Percentiles rank a stretch among this genome's conserved stretches.
Evolutionary conservation across 2,113 vertebrate genomes (phyloP).

Genomic region (Pholis gunnellus): DNA sequence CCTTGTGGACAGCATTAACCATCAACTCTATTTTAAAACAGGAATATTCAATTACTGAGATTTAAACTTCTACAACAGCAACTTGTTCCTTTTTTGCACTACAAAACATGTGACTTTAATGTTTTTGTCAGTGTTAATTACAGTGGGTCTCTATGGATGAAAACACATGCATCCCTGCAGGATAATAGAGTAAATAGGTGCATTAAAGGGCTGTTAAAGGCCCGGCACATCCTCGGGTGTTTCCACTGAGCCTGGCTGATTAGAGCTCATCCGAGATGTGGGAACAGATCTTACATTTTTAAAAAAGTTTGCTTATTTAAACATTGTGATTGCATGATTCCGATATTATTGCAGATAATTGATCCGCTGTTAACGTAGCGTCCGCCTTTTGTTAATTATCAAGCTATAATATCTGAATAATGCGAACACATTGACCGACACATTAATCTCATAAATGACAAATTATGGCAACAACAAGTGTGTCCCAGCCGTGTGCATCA

Average conservation of each 20-base stretch:
- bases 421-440: too few relatives aligned
- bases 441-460: too few relatives aligned
- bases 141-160: background rate
- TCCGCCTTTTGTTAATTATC: too few relatives aligned
- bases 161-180: background rate
- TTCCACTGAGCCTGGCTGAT: background rate
- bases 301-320: too few relatives aligned
- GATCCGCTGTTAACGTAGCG: too few relatives aligned
- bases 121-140: background rate
- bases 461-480: too few relatives aligned
- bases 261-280: background rate
- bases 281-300: too few relatives aligned
- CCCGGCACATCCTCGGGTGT: background rate
- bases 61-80: background rate
- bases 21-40: background rate
- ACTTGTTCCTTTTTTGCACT: background rate
- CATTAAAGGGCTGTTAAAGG: too few relatives aligned
- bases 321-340: too few relatives aligned
- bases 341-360: too few relatives aligned
- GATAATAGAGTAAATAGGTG: background rate
- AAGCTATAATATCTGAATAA: too few relatives aligned
- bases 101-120: background rate
- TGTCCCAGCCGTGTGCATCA: too few relatives aligned
- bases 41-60: background rate
- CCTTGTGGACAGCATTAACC: background rate